A percentile compares a stretch with the other conserved stretches of the same genome.
These are phyloP conservation scores for Zaprionus gabonicus DNA, from an alignment of 1,140 invertebrate genomes.

Conservation along the genomic window DNA sequence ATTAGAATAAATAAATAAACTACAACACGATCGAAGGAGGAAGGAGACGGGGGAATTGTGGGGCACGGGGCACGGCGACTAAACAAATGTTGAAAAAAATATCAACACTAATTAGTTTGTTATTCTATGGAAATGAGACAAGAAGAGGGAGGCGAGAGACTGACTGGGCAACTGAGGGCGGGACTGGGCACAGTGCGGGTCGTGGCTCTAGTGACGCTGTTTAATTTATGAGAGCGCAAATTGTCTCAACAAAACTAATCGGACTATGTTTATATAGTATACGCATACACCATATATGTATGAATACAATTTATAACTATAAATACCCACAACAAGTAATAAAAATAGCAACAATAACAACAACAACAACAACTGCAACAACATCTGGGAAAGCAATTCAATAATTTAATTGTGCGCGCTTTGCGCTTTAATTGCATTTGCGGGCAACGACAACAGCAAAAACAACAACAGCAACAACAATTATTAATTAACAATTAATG, in stretches of 20 bases:
- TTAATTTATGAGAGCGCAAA: slow-evolving; percentile 48
- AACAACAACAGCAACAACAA: slow-evolving; percentile 37
- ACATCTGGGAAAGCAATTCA: slow-evolving; percentile 62
- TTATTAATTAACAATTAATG: slow-evolving; percentile 79
- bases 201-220: slow-evolving; percentile 32
- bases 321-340: slow-evolving; percentile 46
- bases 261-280: slow-evolving; percentile 19
- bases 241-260: slow-evolving; percentile 41
- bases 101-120: slow-evolving; percentile 81
- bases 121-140: slow-evolving; percentile 75
- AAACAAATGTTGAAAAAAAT: slow-evolving; percentile 47
- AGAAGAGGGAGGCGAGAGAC: background rate
- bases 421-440: slow-evolving; percentile 72
- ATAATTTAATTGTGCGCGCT: slow-evolving; percentile 73
- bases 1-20: slow-evolving; percentile 47
- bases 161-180: background rate
- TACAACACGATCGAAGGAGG: slow-evolving; percentile 15
- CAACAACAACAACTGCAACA: slow-evolving; percentile 7
- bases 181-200: background rate
- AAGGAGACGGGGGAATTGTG: background rate
- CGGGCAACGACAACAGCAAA: slow-evolving; percentile 26
- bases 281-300: background rate
- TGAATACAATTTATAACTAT: slow-evolving; percentile 48
- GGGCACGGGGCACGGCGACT: slow-evolving; percentile 34
- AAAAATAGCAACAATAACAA: slow-evolving; percentile 13